Evolutionary conservation across 1,140 invertebrate genomes (phyloP), one percentile per base, ranked within the genome.

Genomic region (Cheumatopsyche charites): DNA sequence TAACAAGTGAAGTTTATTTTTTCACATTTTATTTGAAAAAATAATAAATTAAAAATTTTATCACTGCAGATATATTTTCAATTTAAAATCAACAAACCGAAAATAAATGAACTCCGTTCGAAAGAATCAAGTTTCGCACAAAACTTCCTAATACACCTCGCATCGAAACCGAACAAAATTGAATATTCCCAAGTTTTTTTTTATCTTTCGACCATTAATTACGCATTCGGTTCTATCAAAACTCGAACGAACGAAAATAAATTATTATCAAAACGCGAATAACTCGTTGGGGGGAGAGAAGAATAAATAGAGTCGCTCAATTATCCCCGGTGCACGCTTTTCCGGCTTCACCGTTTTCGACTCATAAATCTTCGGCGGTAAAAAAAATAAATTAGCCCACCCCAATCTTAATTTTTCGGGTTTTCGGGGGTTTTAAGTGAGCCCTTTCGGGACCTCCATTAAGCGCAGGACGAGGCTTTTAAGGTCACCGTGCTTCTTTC

Each of bases 231-330:
- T 15, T 15, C n/a, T n/a, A n/a, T n/a, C n/a, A 17, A 52, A 52
- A 52, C 47, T 52, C 47, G 19, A 52, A 52, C 47, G 29, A 3
- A 13, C n/a, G 19, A 52, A 52, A 52, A 52, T 52, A 17, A 52
- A 52, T 52, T 52, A 52, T 52, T 52, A 36, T 36, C 29, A 52
- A 52, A 52, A 52, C 47, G 13, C 19, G 47, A 52, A 52, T 52
- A 52, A 17, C 15, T 17, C 9, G 15, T 17, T 15, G 19, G 47
- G n/a, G n/a, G n/a, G n/a, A n/a, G n/a, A n/a, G 47, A 52, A 52
- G 19, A 52, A 52, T 52, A 52, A 52, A 52, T 52, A 52, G 47
- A 52, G 47, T 52, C 47, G 47, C 47, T 52, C 47, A 52, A 52
- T 52, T 52, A 52, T 17, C 13, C 47, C 1, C n/a, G 13, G 47